Evolutionary conservation across 1,140 invertebrate genomes (phyloP).

Genomic region (Trachymyrmex cornetzi): DNA sequence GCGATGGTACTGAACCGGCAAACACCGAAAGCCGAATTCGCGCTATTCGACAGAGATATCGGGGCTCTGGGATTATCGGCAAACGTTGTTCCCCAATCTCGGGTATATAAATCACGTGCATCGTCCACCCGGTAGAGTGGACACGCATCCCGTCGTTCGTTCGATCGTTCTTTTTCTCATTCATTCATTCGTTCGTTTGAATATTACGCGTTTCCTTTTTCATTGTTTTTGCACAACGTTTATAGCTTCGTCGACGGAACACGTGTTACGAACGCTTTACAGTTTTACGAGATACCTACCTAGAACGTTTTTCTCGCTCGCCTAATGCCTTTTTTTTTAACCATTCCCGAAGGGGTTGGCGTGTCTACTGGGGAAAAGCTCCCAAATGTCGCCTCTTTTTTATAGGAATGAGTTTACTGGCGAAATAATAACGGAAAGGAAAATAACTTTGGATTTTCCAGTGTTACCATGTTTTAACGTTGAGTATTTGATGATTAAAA

Average conservation of each 20-base stretch:
- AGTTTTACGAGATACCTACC: conserved; percentile 39
- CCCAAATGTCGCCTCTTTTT: background rate
- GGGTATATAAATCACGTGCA: conserved; percentile 46
- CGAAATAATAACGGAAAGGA: background rate
- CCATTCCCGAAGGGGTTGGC: background rate
- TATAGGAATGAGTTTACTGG: background rate
- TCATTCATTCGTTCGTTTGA: conserved; percentile 19
- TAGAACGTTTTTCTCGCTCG: conserved; percentile 37
- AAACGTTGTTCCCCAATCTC: conserved; percentile 49
- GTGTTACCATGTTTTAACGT: background rate
- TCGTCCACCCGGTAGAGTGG: conserved; percentile 37
- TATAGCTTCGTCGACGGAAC: conserved; percentile 2
- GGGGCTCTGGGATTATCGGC: conserved; percentile 44
- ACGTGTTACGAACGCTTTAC: conserved; percentile 49
- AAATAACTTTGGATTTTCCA: background rate
- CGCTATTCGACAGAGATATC: conserved; percentile 54
- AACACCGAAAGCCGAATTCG: conserved; percentile 59
- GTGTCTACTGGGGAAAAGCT: no score
- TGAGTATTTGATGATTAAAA: background rate
- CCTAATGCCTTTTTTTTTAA: conserved; percentile 33
- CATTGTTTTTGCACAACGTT: conserved; percentile 56
- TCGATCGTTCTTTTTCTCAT: conserved; percentile 10
- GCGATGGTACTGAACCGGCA: conserved; percentile 22
- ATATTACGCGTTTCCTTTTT: conserved; percentile 46
- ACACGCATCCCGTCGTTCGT: conserved; percentile 10